phyloP scores from a whole-genome alignment of 2,888 invertebrate genomes.

The Megamerina dolium region DNA sequence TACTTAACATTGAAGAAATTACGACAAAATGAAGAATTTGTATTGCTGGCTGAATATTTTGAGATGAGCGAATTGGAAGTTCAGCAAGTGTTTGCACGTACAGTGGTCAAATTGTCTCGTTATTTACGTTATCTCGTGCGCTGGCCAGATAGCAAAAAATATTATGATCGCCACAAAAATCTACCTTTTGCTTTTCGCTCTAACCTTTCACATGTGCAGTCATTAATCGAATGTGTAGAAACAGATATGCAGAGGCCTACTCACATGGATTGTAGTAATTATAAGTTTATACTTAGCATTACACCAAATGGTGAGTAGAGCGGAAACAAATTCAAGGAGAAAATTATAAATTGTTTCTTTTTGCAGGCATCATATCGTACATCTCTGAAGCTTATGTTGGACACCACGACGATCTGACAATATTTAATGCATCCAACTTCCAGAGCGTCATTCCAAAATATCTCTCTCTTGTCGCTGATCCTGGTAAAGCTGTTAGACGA shows the following conservation, averaged over 20 bases:
- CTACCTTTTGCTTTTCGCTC: conserved; percentile 42
- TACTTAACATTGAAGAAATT: conserved; percentile 44
- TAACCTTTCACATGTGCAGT: conserved; percentile 44
- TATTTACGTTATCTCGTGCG: conserved; percentile 41
- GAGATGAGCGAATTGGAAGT: conserved; percentile 40
- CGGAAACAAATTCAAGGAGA: not conserved
- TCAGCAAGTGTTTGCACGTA: conserved; percentile 38
- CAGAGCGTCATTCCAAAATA: conserved; percentile 43
- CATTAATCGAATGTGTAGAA: conserved; percentile 46
- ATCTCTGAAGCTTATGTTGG: conserved; percentile 45
- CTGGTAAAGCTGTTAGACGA: conserved; percentile 40
- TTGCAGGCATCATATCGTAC: conserved; percentile 40
- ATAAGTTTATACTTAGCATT: conserved; percentile 45
- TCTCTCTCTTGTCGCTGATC: conserved; percentile 43
- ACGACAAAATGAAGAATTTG: conserved; percentile 43
- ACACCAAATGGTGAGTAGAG: conserved; percentile 37
- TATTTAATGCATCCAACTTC: conserved; percentile 44
- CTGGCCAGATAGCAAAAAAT: conserved; percentile 45
- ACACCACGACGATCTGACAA: conserved; percentile 42
- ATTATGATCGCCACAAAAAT: conserved; percentile 45
- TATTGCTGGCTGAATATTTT: conserved; percentile 41
- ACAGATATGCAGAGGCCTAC: conserved; percentile 37
- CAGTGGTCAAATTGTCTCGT: conserved; percentile 37
- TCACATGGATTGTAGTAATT: conserved; percentile 40
- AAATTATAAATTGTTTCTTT: not conserved